These are phyloP conservation scores for Dicrurus megarhynchus DNA, from an alignment of 2,113 vertebrate genomes.

Conservation along the genomic window DNA sequence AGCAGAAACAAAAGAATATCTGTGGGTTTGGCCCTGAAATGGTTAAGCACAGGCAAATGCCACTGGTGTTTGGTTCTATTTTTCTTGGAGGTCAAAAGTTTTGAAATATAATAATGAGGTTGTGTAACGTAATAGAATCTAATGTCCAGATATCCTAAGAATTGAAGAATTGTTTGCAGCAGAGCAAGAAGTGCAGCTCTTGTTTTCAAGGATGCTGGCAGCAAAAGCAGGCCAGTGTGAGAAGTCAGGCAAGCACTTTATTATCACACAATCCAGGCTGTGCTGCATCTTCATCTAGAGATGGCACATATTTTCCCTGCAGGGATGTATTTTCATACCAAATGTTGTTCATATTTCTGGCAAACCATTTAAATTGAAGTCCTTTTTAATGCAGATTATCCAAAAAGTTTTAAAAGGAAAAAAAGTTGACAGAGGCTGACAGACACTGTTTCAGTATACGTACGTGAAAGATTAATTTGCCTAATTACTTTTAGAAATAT, in stretches of 20 bases:
- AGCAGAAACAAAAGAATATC: neutral
- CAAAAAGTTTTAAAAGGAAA: neutral
- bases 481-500: neutral
- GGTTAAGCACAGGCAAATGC: accelerated
- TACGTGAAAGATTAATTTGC: neutral
- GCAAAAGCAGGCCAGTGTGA: neutral
- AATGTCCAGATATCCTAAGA: neutral
- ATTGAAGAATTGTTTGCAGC: neutral
- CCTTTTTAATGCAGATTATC: neutral
- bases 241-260: neutral
- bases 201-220: neutral
- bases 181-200: neutral
- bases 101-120: neutral
- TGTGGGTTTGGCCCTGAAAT: neutral
- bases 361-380: neutral
- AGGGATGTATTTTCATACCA: neutral
- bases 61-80: neutral
- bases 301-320: neutral
- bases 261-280: neutral
- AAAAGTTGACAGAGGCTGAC: neutral
- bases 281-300: neutral
- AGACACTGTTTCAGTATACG: neutral
- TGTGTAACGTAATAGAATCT: neutral
- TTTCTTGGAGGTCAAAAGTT: neutral
- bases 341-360: neutral